Base-by-base conservation (phyloP, 2,113 vertebrate genomes). In the Cavia aperea region DNA sequence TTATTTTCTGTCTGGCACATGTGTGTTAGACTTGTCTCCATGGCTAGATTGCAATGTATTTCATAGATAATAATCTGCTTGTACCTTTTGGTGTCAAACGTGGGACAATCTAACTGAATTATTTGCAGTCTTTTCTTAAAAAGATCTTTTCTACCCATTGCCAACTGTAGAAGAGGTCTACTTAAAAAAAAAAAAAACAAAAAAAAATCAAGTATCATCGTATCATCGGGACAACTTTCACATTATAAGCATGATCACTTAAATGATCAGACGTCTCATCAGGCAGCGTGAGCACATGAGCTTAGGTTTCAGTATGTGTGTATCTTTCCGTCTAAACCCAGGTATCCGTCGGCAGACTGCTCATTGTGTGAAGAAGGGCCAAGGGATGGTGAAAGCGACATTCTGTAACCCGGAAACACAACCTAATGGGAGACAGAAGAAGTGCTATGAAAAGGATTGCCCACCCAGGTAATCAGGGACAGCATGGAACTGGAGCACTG, bases 401-500 rank as follows among this genome's bases (percentile, higher is more conserved):
- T 98, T 99, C 90, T 99, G 99, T 79, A 98, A 99, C 90, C 97
- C 97, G 0, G 97, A 97, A 1, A 97, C 83, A 0, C 98, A 98
- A 81, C 99, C 98, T 4, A 97, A 97, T 0, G 97, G 98, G 86
- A 96, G 97, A 77, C 98, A 99, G 88, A 98, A 98, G 94, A 98
- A 98, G 84, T 99, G 99, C 97, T 98, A 98, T 0, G 98, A 98
- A 77, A 98, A 97, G 97, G 98, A 99, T 75, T 99, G 99, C 89
- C 99, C 98, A 0, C 98, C 99, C 94, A 99, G 96, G 96, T 97
- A 95, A 94, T n/a, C 5, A 1, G 0, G 29, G 19, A 15, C 2
- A 12, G 11, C 13, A 33, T 1, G 11, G 24, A 13, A n/a, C 82
- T 70, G 33, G 7, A 75, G 12, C 16, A 43, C 16, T 51, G 2